Conservation (phyloP, 2,797 vertebrate genomes). For the Delichon dasypus region DNA sequence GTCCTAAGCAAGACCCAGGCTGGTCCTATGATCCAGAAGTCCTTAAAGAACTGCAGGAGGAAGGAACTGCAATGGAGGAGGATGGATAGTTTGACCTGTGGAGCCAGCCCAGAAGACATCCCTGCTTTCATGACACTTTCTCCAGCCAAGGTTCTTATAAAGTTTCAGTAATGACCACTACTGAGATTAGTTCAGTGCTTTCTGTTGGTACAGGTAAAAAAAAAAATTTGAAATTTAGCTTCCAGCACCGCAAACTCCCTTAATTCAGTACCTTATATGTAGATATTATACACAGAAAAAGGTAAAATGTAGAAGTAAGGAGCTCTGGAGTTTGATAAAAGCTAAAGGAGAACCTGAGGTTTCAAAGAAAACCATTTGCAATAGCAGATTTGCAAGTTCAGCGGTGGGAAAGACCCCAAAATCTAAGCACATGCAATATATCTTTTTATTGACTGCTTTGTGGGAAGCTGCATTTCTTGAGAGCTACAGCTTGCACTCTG, state of each 20-base stretch:
- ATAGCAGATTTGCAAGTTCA: background rate
- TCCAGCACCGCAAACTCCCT: background rate
- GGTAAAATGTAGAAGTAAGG: background rate
- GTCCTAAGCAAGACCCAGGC: background rate
- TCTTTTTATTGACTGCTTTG: background rate
- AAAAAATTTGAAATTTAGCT: background rate
- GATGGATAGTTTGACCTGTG: background rate
- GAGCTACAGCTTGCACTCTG: constrained; percentile 4
- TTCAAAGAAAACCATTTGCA: background rate
- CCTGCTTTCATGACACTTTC: background rate
- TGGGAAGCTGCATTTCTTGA: background rate
- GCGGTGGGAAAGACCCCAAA: constrained; percentile 12
- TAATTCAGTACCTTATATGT: background rate
- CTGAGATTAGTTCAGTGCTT: background rate
- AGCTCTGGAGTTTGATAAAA: background rate
- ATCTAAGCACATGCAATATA: background rate
- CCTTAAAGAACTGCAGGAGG: background rate
- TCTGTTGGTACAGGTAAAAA: background rate
- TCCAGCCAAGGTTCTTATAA: background rate
- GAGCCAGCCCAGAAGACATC: background rate
- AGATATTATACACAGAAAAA: background rate
- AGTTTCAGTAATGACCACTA: background rate
- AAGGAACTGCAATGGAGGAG: background rate
- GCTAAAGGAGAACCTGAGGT: background rate
- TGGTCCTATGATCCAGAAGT: background rate